Conservation (phyloP, 2,797 vertebrate genomes). For the Arrhamphus sclerolepis region DNA sequence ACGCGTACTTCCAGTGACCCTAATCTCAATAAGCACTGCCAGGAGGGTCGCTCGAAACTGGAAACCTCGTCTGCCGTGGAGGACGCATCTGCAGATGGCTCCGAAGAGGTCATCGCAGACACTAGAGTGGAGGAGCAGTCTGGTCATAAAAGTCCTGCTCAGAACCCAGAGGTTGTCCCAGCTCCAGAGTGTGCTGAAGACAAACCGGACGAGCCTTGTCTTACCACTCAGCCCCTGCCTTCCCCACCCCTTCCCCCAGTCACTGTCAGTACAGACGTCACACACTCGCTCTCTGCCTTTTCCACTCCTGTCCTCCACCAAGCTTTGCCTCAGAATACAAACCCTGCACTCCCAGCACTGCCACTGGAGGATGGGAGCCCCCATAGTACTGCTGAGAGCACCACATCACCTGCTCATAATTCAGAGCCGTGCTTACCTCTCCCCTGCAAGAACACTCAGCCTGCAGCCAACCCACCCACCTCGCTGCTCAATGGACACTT, state of each 20-base stretch:
- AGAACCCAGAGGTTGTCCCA: slow-evolving; percentile 32
- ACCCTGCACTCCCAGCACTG: slow-evolving; percentile 47
- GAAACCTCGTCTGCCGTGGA: slow-evolving; percentile 75
- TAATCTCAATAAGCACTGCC: slow-evolving; percentile 97
- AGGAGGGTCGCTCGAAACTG: slow-evolving; percentile 83
- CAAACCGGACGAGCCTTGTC: slow-evolving; percentile 66
- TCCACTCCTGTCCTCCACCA: slow-evolving; percentile 63
- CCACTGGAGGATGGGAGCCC: slow-evolving; percentile 45
- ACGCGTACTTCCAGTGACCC: slow-evolving; percentile 98
- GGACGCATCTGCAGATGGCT: slow-evolving; percentile 53
- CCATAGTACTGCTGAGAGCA: slow-evolving; percentile 62
- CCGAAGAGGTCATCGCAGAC: slow-evolving; percentile 39
- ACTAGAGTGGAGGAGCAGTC: slow-evolving; percentile 39
- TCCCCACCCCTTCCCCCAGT: slow-evolving; percentile 68
- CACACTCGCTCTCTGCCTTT: slow-evolving; percentile 50
- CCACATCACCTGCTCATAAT: slow-evolving; percentile 43
- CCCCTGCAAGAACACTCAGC: slow-evolving; percentile 56
- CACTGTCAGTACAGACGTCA: slow-evolving; percentile 33
- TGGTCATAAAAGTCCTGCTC: slow-evolving; percentile 33
- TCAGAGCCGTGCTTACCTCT: slow-evolving; percentile 65
- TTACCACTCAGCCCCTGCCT: slow-evolving; percentile 82
- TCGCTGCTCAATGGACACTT: slow-evolving; percentile 31
- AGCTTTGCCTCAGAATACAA: slow-evolving; percentile 58
- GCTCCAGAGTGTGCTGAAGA: slow-evolving; percentile 45
- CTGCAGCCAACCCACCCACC: slow-evolving; percentile 23